These are phyloP conservation scores for Ormyrus labotus DNA, from an alignment of 2,888 invertebrate species.

Conservation along the genomic window DNA sequence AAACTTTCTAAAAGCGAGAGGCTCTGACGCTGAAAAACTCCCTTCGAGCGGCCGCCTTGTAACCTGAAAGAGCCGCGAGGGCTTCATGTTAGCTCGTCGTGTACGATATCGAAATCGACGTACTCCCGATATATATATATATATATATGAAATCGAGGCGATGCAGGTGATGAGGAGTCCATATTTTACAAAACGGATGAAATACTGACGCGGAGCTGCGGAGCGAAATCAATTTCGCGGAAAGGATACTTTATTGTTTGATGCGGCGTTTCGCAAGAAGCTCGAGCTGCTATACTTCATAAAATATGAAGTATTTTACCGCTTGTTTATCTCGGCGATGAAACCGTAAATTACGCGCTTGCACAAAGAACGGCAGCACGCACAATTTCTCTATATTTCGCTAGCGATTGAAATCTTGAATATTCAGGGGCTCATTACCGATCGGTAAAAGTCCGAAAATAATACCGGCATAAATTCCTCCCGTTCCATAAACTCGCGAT, in stretches of 20 bases:
- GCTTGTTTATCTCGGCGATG: neutral
- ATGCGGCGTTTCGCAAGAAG: neutral
- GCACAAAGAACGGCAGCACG: no score
- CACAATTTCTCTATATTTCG: neutral
- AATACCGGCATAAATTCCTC: no score
- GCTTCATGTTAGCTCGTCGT: neutral
- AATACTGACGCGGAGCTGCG: neutral
- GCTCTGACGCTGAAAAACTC: constrained; percentile 7
- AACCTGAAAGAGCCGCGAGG: constrained; percentile 12
- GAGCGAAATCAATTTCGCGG: constrained; percentile 25
- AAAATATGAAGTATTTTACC: neutral
- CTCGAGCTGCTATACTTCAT: no score
- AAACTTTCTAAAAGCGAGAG: neutral
- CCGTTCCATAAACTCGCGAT: no score
- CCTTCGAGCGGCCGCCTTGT: neutral
- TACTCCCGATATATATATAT: neutral
- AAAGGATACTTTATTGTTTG: constrained; percentile 31
- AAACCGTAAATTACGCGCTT: neutral
- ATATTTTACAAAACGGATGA: constrained; percentile 11
- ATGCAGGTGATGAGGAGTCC: constrained; percentile 19
- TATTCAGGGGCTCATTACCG: neutral
- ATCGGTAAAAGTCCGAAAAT: no score
- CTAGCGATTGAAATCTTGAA: neutral
- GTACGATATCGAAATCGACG: neutral
- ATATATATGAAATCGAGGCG: neutral